Evolutionary conservation across 2,113 vertebrate genomes (phyloP).

Genomic region (Vombatus ursinus): DNA sequence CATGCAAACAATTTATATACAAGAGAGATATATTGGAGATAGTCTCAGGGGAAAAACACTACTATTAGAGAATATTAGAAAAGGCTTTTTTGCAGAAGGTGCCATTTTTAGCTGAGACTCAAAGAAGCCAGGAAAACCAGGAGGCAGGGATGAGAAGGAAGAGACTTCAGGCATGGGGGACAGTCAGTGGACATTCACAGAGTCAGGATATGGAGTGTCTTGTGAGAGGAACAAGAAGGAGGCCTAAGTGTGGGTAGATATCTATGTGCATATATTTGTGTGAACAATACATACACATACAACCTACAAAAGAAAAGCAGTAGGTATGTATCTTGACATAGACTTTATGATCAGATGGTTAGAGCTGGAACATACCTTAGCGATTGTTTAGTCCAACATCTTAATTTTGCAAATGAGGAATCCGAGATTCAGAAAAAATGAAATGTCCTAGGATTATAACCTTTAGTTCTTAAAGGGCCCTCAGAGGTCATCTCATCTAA

Average conservation of each 20-base stretch:
- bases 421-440: neutral
- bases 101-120: neutral
- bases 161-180: neutral
- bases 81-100: neutral
- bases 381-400: neutral
- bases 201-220: neutral
- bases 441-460: neutral
- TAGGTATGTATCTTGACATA: neutral
- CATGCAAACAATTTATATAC: neutral
- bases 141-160: neutral
- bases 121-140: neutral
- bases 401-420: neutral
- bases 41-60: neutral
- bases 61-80: neutral
- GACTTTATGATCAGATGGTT: neutral
- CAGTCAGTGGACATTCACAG: neutral
- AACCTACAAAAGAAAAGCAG: neutral
- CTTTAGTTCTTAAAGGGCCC: neutral
- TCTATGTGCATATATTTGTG: neutral
- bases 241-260: rapidly evolving
- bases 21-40: neutral
- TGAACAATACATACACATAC: neutral
- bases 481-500: neutral
- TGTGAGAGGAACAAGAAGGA: neutral
- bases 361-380: neutral